Base-by-base conservation (phyloP, 2,797 vertebrate species). In the Vireo griseus region DNA sequence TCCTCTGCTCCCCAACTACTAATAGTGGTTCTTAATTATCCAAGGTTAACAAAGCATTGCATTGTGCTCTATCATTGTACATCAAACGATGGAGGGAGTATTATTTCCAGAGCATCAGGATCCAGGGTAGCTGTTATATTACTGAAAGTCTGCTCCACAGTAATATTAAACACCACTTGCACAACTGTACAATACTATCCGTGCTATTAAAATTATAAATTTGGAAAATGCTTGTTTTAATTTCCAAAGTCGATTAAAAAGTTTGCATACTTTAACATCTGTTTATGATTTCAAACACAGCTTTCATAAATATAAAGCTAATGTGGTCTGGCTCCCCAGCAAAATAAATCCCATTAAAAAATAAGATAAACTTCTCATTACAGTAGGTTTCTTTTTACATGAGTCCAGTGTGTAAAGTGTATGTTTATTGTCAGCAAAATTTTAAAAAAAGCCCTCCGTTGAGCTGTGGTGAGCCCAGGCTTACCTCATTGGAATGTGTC, bases 401-500 rank as follows among this genome's bases (percentile, higher is more conserved):
- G 69, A 81, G 75, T 79, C 76, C 84, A 95, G 79, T 33, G 29
- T 85, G 95, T 80, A 92, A 94, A 94, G 80, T 88, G 93, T 88
- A 93, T 92, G 65, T 83, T 94, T 95, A 93, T 95, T 95, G 96
- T 97, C 96, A 97, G 96, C 92, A 96, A 88, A 92, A 88, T 91
- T 39, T 24, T 7, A 71, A 93, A 55, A 71, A 91, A 72, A 85
- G 28, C 39, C 50, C 87, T 89, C 47, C 1, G 0, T 33, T 88
- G 66, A 88, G 69, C 78, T 93, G 74, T 0, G 44, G 94, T 69
- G 86, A 94, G 80, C 39, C 68, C 66, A 89, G 12, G 72, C 72
- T 72, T 98, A 99, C 99, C 99, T 99, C 99, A 4, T 99, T 99
- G 71, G 99, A 99, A 97, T 99, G 99, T 3, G 99, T 99, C 92